Conservation (phyloP, 2,113 vertebrate genomes). For the Corydoras sp. region DNA sequence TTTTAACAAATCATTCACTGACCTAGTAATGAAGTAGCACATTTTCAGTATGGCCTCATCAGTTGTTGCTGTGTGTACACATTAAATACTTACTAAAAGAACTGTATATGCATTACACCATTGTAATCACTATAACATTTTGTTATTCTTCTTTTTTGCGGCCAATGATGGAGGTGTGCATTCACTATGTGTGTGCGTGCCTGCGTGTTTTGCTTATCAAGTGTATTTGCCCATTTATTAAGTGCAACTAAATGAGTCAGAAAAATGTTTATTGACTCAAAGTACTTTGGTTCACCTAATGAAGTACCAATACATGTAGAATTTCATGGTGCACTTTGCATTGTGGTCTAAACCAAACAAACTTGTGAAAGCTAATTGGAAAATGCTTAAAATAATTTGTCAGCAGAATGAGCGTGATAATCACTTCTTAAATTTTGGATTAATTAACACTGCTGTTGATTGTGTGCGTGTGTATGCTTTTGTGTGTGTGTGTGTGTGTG, state of each 20-base stretch:
- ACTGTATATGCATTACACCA: not conserved
- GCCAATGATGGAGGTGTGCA: not conserved
- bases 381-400: conserved; percentile 84
- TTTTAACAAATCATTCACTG: too few species aligned
- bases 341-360: conserved; percentile 66
- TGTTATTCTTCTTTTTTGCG: not conserved
- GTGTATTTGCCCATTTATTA: too few species aligned
- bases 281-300: too few species aligned
- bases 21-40: too few species aligned
- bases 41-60: too few species aligned
- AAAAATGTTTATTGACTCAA: too few species aligned
- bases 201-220: too few species aligned
- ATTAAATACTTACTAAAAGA: too few species aligned
- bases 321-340: conserved; percentile 5
- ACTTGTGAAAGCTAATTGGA: conserved; percentile 80
- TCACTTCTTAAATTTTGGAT: conserved; percentile 87
- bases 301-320: not conserved
- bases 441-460: conserved; percentile 80
- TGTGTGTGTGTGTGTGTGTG: conserved; percentile 63
- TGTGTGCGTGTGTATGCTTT: conserved; percentile 61
- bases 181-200: too few species aligned
- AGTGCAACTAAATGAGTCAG: too few species aligned
- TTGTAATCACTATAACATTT: not conserved
- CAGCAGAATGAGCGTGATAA: conserved; percentile 85
- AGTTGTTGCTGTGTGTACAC: too few species aligned